These are phyloP conservation scores for Chiropotes sagulatus DNA, from an alignment of 2,797 vertebrate species.

Conservation along the genomic window DNA sequence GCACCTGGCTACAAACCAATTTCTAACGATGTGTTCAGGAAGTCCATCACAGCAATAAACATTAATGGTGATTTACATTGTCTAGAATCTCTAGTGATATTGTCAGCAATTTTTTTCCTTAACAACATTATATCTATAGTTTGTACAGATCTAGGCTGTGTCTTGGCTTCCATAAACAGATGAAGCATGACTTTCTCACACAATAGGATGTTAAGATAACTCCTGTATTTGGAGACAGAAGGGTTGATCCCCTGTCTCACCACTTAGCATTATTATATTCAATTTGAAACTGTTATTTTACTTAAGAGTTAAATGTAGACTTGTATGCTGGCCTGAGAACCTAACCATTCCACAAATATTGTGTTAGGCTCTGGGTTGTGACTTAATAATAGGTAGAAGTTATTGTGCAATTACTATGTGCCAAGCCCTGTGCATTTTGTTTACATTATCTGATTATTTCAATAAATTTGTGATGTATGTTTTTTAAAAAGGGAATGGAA, in stretches of 20 bases:
- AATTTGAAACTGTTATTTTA: neutral
- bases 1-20: neutral
- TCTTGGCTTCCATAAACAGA: neutral
- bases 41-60: neutral
- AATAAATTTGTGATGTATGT: neutral
- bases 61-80: neutral
- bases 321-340: neutral
- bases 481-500: neutral
- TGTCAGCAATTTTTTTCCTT: neutral
- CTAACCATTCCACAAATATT: neutral
- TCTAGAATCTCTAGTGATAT: neutral
- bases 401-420: neutral
- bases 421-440: neutral
- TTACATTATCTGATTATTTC: conserved; percentile 19
- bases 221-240: neutral
- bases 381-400: neutral
- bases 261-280: neutral
- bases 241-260: neutral
- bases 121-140: neutral
- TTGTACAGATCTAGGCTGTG: neutral
- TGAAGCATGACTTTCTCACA: neutral
- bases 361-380: neutral
- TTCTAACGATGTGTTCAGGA: neutral
- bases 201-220: neutral
- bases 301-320: conserved; percentile 24